Evolutionary conservation across 2,113 vertebrate genomes (phyloP), one percentile per base, ranked within the genome.

Genomic region (Dicaeum eximium): DNA sequence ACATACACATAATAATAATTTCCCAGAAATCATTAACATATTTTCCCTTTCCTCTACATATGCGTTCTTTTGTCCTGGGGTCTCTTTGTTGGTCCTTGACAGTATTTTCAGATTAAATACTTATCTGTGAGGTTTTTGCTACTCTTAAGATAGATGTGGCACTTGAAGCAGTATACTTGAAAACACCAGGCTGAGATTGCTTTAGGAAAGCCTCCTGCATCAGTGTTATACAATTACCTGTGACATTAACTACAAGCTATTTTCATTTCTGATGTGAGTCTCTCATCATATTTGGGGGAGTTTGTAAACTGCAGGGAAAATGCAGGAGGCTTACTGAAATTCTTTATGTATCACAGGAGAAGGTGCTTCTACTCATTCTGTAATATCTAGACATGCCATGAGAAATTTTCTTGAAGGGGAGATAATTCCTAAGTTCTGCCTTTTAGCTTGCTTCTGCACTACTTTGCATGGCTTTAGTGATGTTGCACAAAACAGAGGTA

Each of bases 41-140:
- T 57, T 66, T 74, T 48, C 9, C 9, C 20, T 75, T 4, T 11
- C 8, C 25, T 74, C 57, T 66, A n/a, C 3, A 13, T 40, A 9
- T 16, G 10, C 0, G 0, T 48, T 56, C n/a, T 66, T 85, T 74
- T 5, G 8, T 57, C 15, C 10, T 50, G 42, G 31, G 5, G 8
- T 65, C n/a, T 57, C 25, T 65, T 56, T 40, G 20, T 15, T 65
- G 42, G 19, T 73, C 9, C 18, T 28, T 54, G 58, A 13, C 11
- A 15, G 40, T 15, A 22, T 85, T 89, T 90, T 61, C 62, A 77
- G 54, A 45, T 75, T 8, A 33, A 62, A 45, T 80, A 16, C 12
- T 92, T 23, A 11, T 2, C 47, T 38, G 14, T 3, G 6, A 61
- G 31, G 15, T 45, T 87, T 82, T 48, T 80, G 28, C 53, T 90